These are phyloP conservation scores for Cacatua alba DNA, from an alignment of 2,113 vertebrate genomes.

Conservation along the genomic window DNA sequence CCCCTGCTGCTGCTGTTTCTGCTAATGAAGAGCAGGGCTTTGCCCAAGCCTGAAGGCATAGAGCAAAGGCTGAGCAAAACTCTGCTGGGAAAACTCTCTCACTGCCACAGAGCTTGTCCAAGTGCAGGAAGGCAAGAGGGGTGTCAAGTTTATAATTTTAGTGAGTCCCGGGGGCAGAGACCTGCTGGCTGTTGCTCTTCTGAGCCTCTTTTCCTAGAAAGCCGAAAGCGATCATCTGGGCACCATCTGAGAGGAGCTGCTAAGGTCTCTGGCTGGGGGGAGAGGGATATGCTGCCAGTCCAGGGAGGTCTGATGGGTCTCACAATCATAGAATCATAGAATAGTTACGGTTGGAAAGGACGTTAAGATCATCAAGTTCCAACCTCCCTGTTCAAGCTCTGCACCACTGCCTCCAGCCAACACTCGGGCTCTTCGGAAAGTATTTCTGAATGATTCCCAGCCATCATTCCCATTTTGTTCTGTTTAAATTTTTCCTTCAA, in stretches of 20 bases:
- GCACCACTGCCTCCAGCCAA: neutral
- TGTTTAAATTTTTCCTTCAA: slow-evolving; percentile 49
- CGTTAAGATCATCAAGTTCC: too few species aligned
- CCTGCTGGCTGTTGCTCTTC: neutral
- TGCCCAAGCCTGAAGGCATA: neutral
- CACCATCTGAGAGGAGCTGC: neutral
- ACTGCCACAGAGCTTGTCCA: neutral
- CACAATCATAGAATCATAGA: too few species aligned
- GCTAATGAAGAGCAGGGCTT: slow-evolving; percentile 31
- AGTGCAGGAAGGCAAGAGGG: neutral
- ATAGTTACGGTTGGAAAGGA: too few species aligned
- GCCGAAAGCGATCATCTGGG: neutral
- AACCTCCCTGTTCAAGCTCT: neutral
- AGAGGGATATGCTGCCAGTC: neutral
- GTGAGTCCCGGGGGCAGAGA: neutral
- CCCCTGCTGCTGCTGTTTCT: slow-evolving; percentile 5
- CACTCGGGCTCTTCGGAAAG: slow-evolving; percentile 11
- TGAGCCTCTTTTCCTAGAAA: neutral
- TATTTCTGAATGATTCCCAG: slow-evolving; percentile 50
- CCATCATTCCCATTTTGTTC: slow-evolving; percentile 32
- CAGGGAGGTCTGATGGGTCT: neutral
- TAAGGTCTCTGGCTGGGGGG: rapidly evolving
- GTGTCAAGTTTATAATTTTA: neutral
- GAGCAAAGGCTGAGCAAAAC: neutral
- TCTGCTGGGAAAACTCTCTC: neutral